Evolutionary conservation across 53 echinoderm and acorn worm species (phyloP).

Genomic region (Actinopyga echinites): DNA sequence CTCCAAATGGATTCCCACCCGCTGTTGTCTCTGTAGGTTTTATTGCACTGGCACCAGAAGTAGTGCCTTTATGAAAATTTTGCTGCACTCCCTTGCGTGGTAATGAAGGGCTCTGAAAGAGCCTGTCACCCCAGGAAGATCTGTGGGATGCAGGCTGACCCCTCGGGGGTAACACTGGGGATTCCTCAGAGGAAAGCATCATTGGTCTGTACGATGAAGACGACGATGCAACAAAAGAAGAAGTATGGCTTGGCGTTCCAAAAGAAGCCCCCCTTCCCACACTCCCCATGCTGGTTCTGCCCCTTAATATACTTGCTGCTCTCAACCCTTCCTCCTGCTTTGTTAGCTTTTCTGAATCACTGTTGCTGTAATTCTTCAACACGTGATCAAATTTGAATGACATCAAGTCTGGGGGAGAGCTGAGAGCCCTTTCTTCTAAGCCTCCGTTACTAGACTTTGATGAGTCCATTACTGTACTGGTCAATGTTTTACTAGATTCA

Average conservation of each 20-base stretch:
- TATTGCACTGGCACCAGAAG: conserved; percentile 17
- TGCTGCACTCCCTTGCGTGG: not conserved
- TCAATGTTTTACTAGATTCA: not conserved
- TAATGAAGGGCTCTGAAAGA: not conserved
- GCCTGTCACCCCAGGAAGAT: conserved; percentile 22
- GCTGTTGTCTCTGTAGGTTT: not conserved
- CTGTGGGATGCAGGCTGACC: not conserved
- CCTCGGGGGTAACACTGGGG: not conserved
- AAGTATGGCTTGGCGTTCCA: too few relatives aligned
- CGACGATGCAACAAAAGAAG: too few relatives aligned
- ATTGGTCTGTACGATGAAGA: too few relatives aligned
- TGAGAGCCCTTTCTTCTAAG: not conserved
- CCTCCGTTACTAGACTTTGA: not conserved
- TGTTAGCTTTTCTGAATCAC: not conserved
- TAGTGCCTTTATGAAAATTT: not conserved
- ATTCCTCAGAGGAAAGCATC: too few relatives aligned
- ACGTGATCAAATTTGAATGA: conserved; percentile 82
- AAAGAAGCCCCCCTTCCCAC: too few relatives aligned
- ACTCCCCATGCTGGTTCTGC: not conserved
- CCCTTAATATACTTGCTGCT: not conserved
- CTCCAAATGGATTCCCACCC: not conserved
- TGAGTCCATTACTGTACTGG: not conserved
- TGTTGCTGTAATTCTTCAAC: conserved; percentile 65
- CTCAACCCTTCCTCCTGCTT: not conserved
- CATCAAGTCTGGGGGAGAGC: conserved; percentile 69